These are phyloP conservation scores for Dromas ardeola DNA, from an alignment of 2,113 vertebrate genomes.

Conservation along the genomic window DNA sequence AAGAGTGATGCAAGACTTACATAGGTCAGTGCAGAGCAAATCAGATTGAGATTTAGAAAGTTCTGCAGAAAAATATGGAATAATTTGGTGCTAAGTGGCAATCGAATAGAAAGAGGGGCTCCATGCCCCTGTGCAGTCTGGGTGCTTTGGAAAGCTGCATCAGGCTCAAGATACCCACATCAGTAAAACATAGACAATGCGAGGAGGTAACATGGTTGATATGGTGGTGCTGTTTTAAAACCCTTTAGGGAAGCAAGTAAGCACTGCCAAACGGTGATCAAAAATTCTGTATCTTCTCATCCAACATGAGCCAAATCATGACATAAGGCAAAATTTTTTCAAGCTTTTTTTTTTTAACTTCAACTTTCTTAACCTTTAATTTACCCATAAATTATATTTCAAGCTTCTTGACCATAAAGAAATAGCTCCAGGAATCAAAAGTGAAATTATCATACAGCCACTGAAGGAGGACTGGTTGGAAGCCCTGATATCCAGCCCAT, in stretches of 20 bases:
- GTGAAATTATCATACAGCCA: background rate
- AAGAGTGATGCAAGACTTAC: background rate
- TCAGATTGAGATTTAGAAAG: background rate
- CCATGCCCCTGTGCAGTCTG: background rate
- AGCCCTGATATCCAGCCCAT: background rate
- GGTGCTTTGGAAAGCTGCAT: background rate
- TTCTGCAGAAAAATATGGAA: background rate
- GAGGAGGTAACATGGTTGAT: background rate
- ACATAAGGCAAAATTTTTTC: background rate
- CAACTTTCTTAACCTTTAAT: background rate
- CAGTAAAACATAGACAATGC: background rate
- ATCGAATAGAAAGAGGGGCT: background rate
- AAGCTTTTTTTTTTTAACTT: background rate
- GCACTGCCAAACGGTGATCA: constrained; percentile 14
- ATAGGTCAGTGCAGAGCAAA: background rate
- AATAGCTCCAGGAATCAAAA: background rate
- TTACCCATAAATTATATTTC: background rate
- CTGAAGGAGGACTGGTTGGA: background rate
- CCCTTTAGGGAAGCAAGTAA: constrained; percentile 37
- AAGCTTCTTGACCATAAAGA: background rate
- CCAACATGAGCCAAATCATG: background rate
- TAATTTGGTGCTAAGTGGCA: background rate
- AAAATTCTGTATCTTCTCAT: constrained; percentile 15
- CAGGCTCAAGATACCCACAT: background rate
- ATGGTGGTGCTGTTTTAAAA: background rate